A percentile compares a stretch with the other conserved stretches of the same genome.
Conservation (phyloP, 2,797 vertebrate species). For the Peromyscus aztecus region DNA sequence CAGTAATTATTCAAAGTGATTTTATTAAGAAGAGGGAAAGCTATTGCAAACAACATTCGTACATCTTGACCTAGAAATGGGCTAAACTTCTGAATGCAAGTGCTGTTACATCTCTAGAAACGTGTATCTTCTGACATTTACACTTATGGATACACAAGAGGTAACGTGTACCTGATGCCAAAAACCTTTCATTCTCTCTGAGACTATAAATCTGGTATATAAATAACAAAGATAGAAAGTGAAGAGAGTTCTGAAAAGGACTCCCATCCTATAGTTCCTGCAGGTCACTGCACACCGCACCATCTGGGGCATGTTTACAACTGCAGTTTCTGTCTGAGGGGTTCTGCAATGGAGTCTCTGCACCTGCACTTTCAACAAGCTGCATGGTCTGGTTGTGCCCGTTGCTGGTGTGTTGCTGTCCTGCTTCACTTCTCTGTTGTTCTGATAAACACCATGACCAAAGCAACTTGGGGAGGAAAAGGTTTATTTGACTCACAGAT, state of each 20-base stretch:
- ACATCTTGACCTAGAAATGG: constrained; percentile 17
- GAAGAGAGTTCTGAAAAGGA: background rate
- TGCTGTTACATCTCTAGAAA: background rate
- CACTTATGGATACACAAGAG: background rate
- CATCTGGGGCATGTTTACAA: background rate
- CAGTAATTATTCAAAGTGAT: background rate
- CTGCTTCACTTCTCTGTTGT: background rate
- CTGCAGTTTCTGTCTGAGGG: background rate
- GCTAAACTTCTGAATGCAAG: constrained; percentile 9
- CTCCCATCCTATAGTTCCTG: background rate
- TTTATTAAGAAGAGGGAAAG: background rate
- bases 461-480: background rate
- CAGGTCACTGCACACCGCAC: background rate
- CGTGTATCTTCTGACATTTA: background rate
- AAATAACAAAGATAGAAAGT: background rate
- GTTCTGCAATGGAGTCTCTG: background rate
- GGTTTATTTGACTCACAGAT: background rate
- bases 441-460: background rate
- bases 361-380: background rate
- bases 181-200: background rate
- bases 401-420: background rate
- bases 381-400: background rate
- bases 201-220: background rate
- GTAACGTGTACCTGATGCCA: background rate
- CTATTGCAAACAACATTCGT: background rate